Conservation (phyloP, 2,113 vertebrate species). For the Lophura nycthemera region DNA sequence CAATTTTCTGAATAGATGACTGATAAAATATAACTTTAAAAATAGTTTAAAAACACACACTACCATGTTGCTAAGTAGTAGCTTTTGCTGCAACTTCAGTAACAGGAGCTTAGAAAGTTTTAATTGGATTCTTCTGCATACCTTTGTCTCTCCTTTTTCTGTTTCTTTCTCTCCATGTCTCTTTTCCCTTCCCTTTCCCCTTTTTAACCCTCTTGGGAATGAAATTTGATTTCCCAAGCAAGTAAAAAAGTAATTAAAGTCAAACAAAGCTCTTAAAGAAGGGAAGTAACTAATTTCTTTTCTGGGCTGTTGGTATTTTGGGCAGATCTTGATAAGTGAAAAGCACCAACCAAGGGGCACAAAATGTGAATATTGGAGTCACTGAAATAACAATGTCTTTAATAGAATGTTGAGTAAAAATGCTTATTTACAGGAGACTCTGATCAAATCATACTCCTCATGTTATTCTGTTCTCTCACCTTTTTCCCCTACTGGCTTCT, state of each 20-base stretch:
- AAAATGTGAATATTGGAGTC: conserved; percentile 16
- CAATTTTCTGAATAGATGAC: conserved; percentile 36
- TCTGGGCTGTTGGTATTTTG: conserved; percentile 37
- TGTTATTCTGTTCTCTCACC: not conserved
- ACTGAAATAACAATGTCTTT: conserved; percentile 34
- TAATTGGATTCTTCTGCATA: conserved; percentile 49
- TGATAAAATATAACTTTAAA: conserved; percentile 6
- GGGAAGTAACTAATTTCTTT: conserved; percentile 69
- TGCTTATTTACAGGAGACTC: not conserved
- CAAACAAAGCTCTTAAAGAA: conserved; percentile 56
- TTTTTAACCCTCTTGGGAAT: conserved; percentile 64
- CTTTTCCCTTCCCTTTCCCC: not conserved
- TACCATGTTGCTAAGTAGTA: not conserved
- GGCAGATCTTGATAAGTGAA: conserved; percentile 48
- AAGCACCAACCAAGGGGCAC: not conserved
- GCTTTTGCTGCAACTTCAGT: conserved; percentile 14
- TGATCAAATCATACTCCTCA: not conserved
- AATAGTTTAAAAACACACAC: not conserved
- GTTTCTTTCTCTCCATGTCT: not conserved
- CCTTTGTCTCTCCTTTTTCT: not conserved
- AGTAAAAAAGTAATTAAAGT: conserved; percentile 74
- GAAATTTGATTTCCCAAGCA: conserved; percentile 69
- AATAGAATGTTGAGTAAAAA: conserved; percentile 12
- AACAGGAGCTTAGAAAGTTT: conserved; percentile 34
- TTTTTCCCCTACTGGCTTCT: not conserved